Evolutionary conservation across 1,140 invertebrate genomes (phyloP), one percentile per base, ranked within the genome.

Genomic region (Tenebrio molitor): DNA sequence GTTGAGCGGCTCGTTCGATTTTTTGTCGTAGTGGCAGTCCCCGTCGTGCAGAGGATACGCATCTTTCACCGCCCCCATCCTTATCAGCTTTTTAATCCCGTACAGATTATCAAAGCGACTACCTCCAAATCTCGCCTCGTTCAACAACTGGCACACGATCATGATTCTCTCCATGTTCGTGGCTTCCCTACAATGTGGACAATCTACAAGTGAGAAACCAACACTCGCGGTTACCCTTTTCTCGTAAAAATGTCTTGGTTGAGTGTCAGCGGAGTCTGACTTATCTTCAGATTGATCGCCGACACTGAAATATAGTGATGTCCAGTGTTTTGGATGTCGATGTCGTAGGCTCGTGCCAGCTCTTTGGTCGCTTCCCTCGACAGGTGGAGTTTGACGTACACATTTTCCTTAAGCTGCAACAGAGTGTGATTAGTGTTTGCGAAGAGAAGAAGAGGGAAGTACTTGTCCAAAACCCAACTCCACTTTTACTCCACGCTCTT

Each of bases 41-140:
- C 68, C 68, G 14, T 58, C 50, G 23, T 58, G 50, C 10, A 58
- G 23, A 10, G 50, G 50, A 33, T 29, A 58, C 4, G 19, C 50
- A 1, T 7, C 50, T 14, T 58, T 58, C 21, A 58, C 21, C n/a
- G 50, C 50, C 0, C 50, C 50, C 3, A 58, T n/a, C 12, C 23
- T 58, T 3, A 58, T 25, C 50, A 58, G 2, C 8, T 58, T 58
- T n/a, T 25, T 12, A 12, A 15, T 12, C 15, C 50, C 50, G 33
- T 58, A 33, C 23, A 29, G 25, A 12, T 58, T n/a, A n/a, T 58
- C n/a, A n/a, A n/a, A n/a, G n/a, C 50, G n/a, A 29, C 50, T 8
- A n/a, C 29, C 12, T 6, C 1, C 50, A 58, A 58, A 58, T 12
- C 23, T 25, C 2, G 50, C 23, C 12, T 58, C 50, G 1, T 3